Conservation (phyloP, 2,797 vertebrate genomes). For the Erethizon dorsatum region DNA sequence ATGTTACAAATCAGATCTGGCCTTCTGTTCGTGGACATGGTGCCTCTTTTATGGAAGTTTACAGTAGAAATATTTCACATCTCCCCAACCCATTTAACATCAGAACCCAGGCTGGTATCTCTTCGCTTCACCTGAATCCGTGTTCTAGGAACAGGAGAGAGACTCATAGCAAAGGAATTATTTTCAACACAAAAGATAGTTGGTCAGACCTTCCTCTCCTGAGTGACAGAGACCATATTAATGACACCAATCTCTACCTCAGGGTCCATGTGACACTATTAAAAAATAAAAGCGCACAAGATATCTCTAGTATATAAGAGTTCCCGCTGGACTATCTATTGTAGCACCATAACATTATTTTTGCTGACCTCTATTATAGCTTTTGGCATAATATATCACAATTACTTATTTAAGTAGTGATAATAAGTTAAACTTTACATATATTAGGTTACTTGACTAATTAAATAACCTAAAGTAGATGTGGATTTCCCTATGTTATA, state of each 20-base stretch:
- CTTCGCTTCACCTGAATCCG: not conserved
- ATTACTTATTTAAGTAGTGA: not conserved
- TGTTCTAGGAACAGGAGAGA: not conserved
- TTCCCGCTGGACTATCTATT: too few relatives aligned
- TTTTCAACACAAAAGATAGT: not conserved
- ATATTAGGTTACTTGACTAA: not conserved
- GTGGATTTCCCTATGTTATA: not conserved
- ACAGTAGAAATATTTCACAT: not conserved
- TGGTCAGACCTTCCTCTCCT: not conserved
- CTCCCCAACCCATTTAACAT: not conserved
- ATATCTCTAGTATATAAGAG: not conserved
- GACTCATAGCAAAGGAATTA: not conserved
- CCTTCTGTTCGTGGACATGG: accelerated
- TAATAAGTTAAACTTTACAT: not conserved
- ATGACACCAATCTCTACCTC: not conserved
- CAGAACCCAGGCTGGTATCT: not conserved
- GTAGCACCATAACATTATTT: not conserved
- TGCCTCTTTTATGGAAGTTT: not conserved
- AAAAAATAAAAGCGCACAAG: not conserved
- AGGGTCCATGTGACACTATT: too few relatives aligned
- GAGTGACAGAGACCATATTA: not conserved
- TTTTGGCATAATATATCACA: not conserved
- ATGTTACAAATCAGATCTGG: not conserved
- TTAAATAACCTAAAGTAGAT: not conserved
- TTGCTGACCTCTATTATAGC: not conserved